Conservation (phyloP, 2,113 vertebrate genomes). For the Scopus umbretta region DNA sequence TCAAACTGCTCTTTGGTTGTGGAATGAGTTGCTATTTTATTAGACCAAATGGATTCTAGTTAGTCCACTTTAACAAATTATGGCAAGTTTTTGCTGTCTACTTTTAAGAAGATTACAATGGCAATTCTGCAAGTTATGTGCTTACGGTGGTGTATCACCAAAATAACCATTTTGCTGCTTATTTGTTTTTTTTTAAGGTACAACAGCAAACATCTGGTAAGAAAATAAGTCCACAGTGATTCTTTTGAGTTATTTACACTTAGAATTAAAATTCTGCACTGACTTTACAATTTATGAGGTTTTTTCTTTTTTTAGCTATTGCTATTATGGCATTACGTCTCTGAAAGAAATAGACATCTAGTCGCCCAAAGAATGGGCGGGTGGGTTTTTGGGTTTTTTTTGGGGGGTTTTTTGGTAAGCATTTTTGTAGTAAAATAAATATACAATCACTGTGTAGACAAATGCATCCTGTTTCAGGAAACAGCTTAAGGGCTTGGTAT, state of each 20-base stretch:
- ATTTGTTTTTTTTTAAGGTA: neutral
- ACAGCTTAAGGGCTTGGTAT: neutral
- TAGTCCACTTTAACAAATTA: neutral
- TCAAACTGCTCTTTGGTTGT: neutral
- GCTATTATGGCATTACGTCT: neutral
- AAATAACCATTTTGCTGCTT: neutral
- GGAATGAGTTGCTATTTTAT: neutral
- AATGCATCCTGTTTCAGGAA: conserved; percentile 52
- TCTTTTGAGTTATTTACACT: neutral
- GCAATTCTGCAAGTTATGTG: neutral
- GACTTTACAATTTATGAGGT: neutral
- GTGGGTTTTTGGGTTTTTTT: neutral
- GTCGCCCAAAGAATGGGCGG: neutral
- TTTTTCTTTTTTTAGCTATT: neutral
- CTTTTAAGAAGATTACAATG: neutral
- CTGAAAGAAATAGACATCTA: neutral
- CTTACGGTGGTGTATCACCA: neutral
- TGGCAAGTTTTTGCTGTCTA: neutral
- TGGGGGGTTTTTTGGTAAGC: neutral
- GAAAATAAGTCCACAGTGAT: neutral
- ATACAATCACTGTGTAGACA: conserved; percentile 8
- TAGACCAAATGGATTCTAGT: neutral
- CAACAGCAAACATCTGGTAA: neutral
- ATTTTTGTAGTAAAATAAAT: conserved; percentile 26
- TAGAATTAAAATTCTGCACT: neutral